Evolutionary conservation across 2,113 vertebrate species (phyloP).

Genomic region (Columbina picui): DNA sequence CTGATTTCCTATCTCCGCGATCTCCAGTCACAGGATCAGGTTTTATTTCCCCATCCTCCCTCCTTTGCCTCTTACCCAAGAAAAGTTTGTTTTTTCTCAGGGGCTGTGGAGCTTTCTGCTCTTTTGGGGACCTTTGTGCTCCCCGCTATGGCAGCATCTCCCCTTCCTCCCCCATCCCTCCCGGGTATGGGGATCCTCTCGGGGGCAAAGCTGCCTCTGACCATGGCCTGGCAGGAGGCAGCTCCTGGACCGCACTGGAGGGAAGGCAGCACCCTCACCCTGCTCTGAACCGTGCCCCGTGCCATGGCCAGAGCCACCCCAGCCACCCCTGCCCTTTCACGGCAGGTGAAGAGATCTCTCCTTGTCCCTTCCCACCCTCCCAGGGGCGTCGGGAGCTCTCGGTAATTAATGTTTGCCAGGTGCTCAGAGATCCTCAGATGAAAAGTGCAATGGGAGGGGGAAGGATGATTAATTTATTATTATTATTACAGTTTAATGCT

Average conservation of each 20-base stretch:
- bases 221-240: rapidly evolving
- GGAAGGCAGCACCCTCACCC: not conserved
- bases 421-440: slow-evolving; percentile 65
- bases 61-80: slow-evolving; percentile 38
- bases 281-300: not conserved
- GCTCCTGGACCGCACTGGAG: not conserved
- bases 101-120: not conserved
- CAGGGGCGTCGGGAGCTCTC: slow-evolving; percentile 35
- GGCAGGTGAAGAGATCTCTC: slow-evolving; percentile 5
- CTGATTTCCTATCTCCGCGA: slow-evolving; percentile 37
- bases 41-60: slow-evolving; percentile 47
- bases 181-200: not conserved
- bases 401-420: slow-evolving; percentile 70
- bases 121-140: not conserved
- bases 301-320: rapidly evolving
- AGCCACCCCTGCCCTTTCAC: not conserved
- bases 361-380: slow-evolving; percentile 38
- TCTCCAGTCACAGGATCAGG: slow-evolving; percentile 46
- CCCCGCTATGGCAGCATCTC: not conserved
- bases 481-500: slow-evolving; percentile 72
- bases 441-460: slow-evolving; percentile 69
- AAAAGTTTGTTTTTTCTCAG: not conserved
- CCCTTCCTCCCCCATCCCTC: not conserved
- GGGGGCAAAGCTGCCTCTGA: not conserved
- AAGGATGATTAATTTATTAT: slow-evolving; percentile 74